These are phyloP conservation scores for Chrysolina americana DNA, from an alignment of 2,888 invertebrate species.

Conservation along the genomic window DNA sequence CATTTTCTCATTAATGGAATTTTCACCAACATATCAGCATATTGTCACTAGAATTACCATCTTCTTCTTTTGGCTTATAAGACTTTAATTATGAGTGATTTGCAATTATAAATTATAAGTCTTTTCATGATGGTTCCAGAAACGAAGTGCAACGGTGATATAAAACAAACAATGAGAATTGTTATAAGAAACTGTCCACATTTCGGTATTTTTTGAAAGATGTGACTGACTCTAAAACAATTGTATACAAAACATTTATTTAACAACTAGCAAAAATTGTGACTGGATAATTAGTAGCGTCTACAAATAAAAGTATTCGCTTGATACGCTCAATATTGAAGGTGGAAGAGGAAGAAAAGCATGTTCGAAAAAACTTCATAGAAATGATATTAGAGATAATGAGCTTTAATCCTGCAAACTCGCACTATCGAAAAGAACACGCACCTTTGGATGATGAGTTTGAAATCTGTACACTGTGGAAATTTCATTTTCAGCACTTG, in stretches of 20 bases:
- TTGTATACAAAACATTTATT: conserved; percentile 15
- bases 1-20: too few species aligned
- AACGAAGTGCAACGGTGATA: not conserved
- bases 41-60: too few species aligned
- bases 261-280: not conserved
- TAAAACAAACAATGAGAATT: not conserved
- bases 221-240: not conserved
- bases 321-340: not conserved
- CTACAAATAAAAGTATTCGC: conserved; percentile 1
- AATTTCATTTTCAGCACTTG: too few species aligned
- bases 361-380: conserved; percentile 21
- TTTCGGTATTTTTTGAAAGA: not conserved
- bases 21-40: too few species aligned
- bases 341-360: conserved; percentile 7
- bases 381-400: conserved; percentile 26
- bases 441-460: not conserved
- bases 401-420: conserved; percentile 33
- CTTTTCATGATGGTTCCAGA: not conserved
- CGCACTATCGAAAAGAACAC: conserved; percentile 37
- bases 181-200: not conserved
- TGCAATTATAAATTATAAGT: too few species aligned
- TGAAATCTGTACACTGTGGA: too few species aligned
- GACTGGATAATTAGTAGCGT: conserved; percentile 12
- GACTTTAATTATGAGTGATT: too few species aligned
- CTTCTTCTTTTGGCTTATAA: too few species aligned